A percentile compares a stretch with the other conserved stretches of the same genome.
Conservation (phyloP, 2,113 vertebrate genomes). For the Polyodon spathula region DNA sequence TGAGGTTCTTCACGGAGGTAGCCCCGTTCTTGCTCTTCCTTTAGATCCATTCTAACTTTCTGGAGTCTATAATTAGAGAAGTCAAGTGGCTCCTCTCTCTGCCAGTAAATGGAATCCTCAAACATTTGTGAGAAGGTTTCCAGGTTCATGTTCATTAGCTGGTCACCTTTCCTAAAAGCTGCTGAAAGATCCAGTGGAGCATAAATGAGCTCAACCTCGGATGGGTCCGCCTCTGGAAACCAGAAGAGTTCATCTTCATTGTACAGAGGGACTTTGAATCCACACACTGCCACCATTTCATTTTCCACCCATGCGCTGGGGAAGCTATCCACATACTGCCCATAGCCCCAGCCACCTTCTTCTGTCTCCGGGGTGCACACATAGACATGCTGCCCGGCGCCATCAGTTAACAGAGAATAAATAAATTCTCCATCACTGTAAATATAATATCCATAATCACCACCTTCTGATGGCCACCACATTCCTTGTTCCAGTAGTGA, state of each 20-base stretch:
- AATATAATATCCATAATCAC: constrained; percentile 86
- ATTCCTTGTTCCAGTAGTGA: constrained; percentile 75
- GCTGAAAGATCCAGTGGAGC: constrained; percentile 81
- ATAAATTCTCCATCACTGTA: constrained; percentile 85
- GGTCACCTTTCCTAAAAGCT: constrained; percentile 69
- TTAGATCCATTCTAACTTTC: constrained; percentile 70
- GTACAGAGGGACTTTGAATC: constrained; percentile 78
- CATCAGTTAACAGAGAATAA: constrained; percentile 86
- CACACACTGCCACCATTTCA: constrained; percentile 68
- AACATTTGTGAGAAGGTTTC: constrained; percentile 77
- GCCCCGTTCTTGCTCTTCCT: constrained; percentile 38
- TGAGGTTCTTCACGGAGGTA: constrained; percentile 44
- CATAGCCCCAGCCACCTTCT: constrained; percentile 51
- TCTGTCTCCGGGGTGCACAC: constrained; percentile 68
- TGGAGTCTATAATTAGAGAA: constrained; percentile 73
- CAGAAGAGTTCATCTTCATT: constrained; percentile 77
- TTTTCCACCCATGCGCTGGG: constrained; percentile 59
- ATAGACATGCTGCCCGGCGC: constrained; percentile 77
- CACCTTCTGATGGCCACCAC: constrained; percentile 89
- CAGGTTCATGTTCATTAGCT: constrained; percentile 77
- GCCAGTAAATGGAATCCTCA: constrained; percentile 68
- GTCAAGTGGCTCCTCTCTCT: constrained; percentile 64
- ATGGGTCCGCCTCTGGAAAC: constrained; percentile 63
- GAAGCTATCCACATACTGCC: constrained; percentile 43
- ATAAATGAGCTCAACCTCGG: constrained; percentile 57